phyloP scores from a whole-genome alignment of 1,140 invertebrate genomes.

The Platyura marginata region DNA sequence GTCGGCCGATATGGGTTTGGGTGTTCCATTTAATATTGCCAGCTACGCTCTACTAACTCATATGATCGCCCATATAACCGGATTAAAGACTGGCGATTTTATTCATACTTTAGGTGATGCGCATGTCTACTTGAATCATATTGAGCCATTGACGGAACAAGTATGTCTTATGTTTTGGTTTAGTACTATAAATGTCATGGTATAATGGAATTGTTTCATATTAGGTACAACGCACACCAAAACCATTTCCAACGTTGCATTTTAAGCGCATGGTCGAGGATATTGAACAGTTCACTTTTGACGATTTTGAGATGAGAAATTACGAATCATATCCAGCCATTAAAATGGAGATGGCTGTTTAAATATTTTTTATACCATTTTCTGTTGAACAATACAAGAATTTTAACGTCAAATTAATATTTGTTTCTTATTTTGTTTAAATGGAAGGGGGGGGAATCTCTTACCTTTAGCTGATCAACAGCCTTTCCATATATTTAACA shows the following conservation, averaged over 20 bases:
- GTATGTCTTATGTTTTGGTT: too few relatives aligned
- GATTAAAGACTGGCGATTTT: conserved; percentile 86
- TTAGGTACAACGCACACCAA: conserved; percentile 49
- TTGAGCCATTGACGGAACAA: conserved; percentile 71
- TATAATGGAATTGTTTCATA: neutral
- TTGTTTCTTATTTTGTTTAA: too few relatives aligned
- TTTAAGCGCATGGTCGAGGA: conserved; percentile 40
- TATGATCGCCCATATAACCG: conserved; percentile 92
- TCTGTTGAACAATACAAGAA: too few relatives aligned
- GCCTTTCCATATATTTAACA: too few relatives aligned
- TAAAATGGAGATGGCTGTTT: conserved; percentile 93
- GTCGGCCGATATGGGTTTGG: conserved; percentile 94
- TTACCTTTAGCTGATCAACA: too few relatives aligned
- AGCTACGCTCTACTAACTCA: conserved; percentile 88
- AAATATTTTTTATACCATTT: conserved; percentile 24
- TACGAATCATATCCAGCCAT: conserved; percentile 89
- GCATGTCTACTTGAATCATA: conserved; percentile 90
- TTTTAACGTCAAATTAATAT: too few relatives aligned
- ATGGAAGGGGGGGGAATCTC: too few relatives aligned
- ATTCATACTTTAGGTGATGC: conserved; percentile 92
- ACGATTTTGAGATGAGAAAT: conserved; percentile 74
- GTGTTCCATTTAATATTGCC: conserved; percentile 98
- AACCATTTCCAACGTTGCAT: conserved; percentile 64
- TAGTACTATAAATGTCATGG: too few relatives aligned
- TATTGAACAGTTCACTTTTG: conserved; percentile 80